Conservation (phyloP, 1,140 invertebrate species). For the Nasonia vitripennis region DNA sequence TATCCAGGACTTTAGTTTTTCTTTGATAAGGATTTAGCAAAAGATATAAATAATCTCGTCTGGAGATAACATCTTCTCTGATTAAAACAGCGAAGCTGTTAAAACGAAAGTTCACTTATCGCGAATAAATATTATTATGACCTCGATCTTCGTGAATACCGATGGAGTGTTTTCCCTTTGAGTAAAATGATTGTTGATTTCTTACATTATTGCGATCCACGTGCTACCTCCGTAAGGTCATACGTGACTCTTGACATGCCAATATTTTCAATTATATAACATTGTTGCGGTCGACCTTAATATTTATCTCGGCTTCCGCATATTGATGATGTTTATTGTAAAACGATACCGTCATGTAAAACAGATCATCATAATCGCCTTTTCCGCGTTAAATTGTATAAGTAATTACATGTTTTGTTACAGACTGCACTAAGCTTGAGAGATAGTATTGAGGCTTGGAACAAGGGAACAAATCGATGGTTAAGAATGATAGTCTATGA, state of each 20-base stretch:
- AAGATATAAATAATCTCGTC: not conserved
- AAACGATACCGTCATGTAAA: not conserved
- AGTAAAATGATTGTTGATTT: not conserved
- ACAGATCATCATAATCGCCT: not conserved
- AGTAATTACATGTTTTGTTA: conserved; percentile 56
- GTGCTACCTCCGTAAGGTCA: not conserved
- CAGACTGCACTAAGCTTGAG: conserved; percentile 87
- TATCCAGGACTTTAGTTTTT: not conserved
- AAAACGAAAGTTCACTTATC: conserved; percentile 23
- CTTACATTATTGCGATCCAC: not conserved
- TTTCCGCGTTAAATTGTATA: not conserved
- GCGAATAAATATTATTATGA: conserved; percentile 35
- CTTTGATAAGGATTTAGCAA: not conserved
- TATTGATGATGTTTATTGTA: not conserved
- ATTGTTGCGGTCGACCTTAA: not conserved
- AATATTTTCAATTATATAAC: not conserved
- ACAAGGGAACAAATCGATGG: conserved; percentile 94
- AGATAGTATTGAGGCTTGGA: conserved; percentile 91
- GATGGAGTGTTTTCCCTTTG: not conserved
- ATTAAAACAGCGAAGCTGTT: not conserved
- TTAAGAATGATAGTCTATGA: conserved; percentile 91
- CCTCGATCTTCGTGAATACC: conserved; percentile 1
- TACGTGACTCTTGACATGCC: not conserved
- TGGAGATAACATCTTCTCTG: too few species aligned
- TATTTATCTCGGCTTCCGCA: not conserved